phyloP scores from a whole-genome alignment of 2,888 invertebrate species.

The Schizaphis graminum region DNA sequence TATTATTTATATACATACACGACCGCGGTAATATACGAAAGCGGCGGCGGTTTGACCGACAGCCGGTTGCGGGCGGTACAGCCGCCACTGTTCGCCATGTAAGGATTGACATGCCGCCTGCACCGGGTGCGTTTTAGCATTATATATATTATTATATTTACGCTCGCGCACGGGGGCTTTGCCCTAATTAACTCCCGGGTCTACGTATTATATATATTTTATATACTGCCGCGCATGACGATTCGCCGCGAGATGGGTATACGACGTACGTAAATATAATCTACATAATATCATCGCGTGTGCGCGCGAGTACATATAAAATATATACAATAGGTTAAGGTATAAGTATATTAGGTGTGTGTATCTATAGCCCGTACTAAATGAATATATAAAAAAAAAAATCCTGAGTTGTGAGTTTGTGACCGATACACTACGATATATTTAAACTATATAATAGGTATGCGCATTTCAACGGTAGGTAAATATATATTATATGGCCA shows the following conservation, averaged over 20 bases:
- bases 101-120: constrained; percentile 60
- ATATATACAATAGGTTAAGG: neutral
- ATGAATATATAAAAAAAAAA: neutral
- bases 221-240: neutral
- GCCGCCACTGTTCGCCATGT: constrained; percentile 62
- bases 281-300: neutral
- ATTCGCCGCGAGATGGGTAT: neutral
- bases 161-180: constrained; percentile 51
- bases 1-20: neutral
- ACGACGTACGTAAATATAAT: neutral
- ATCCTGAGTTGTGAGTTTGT: neutral
- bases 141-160: constrained; percentile 37
- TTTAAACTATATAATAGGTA: neutral
- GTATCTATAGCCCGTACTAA: neutral
- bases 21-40: neutral
- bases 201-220: neutral
- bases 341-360: neutral
- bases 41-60: constrained; percentile 57
- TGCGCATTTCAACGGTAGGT: neutral
- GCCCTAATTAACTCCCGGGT: constrained; percentile 61
- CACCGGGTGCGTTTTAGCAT: constrained; percentile 32
- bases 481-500: neutral
- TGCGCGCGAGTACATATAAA: neutral
- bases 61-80: constrained; percentile 39
- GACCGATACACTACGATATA: neutral